Evolutionary conservation across 2,888 invertebrate species (phyloP).

Genomic region (Embidobia sp.): DNA sequence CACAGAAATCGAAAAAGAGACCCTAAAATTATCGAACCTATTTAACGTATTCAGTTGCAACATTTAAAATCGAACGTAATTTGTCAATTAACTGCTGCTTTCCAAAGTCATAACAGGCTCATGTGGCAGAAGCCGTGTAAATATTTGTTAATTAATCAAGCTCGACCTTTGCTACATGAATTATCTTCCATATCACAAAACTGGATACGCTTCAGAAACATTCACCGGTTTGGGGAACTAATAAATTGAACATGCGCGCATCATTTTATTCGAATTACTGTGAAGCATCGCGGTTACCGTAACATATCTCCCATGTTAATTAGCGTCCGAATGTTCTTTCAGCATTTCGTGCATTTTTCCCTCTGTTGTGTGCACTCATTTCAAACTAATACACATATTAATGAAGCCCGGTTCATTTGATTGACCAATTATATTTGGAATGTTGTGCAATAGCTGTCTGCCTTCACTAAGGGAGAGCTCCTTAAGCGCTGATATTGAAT

Average conservation of each 20-base stretch:
- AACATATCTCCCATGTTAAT: background rate
- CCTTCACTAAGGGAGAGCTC: too few species aligned
- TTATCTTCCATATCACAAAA: constrained; percentile 15
- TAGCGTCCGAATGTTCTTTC: constrained; percentile 8
- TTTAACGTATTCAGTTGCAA: background rate
- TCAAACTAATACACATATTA: too few species aligned
- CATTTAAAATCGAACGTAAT: background rate
- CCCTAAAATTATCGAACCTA: too few species aligned
- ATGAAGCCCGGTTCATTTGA: too few species aligned
- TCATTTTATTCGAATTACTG: constrained; percentile 20
- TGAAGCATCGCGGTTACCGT: constrained; percentile 1
- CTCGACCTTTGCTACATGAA: constrained; percentile 2
- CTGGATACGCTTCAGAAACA: constrained; percentile 8
- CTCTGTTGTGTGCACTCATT: too few species aligned
- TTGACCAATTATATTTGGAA: too few species aligned
- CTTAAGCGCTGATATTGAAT: background rate
- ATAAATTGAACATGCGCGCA: constrained; percentile 12
- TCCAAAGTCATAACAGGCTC: background rate
- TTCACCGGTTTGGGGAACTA: background rate
- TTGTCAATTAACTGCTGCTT: constrained; percentile 1
- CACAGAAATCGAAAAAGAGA: too few species aligned
- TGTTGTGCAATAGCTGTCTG: too few species aligned
- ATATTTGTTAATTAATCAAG: constrained; percentile 28
- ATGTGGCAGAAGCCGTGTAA: constrained; percentile 1
- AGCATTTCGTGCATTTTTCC: background rate